A percentile compares a stretch with the other conserved stretches of the same genome.
Conservation (phyloP, 2,888 invertebrate species). For the Drosophila mimetica region DNA sequence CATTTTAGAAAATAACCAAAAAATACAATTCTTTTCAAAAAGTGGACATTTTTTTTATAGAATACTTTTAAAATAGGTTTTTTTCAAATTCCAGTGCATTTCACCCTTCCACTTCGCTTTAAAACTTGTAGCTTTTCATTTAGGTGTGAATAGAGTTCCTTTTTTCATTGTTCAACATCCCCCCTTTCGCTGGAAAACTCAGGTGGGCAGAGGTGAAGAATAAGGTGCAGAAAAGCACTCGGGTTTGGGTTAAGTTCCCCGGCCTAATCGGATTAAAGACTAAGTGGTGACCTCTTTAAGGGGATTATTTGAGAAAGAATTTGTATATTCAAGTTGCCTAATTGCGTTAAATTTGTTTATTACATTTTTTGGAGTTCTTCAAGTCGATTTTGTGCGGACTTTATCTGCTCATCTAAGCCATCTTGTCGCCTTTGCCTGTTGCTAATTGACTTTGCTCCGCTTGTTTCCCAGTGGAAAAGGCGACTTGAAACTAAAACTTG, state of each 20-base stretch:
- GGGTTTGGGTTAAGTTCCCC: slow-evolving; percentile 17
- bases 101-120: slow-evolving; percentile 6
- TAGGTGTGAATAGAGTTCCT: slow-evolving; percentile 20
- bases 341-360: neutral
- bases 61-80: too few species aligned
- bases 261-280: slow-evolving; percentile 34
- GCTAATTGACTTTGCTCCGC: slow-evolving; percentile 1
- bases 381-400: neutral
- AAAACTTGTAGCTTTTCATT: slow-evolving; percentile 34
- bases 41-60: neutral
- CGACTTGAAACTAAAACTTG: neutral
- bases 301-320: slow-evolving; percentile 10
- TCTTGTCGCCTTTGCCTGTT: neutral
- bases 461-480: neutral
- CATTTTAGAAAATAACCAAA: too few species aligned
- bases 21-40: too few species aligned
- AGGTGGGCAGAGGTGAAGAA: slow-evolving; percentile 4
- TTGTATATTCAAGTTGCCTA: neutral
- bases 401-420: slow-evolving; percentile 3
- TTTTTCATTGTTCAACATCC: slow-evolving; percentile 13
- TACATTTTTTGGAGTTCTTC: neutral
- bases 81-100: neutral
- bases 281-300: slow-evolving; percentile 14
- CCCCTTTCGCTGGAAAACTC: neutral
- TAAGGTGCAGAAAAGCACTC: neutral